Conservation (phyloP, 30 jellyfish, hydroid and myxozoan species). For the Kudoa iwatai region DNA sequence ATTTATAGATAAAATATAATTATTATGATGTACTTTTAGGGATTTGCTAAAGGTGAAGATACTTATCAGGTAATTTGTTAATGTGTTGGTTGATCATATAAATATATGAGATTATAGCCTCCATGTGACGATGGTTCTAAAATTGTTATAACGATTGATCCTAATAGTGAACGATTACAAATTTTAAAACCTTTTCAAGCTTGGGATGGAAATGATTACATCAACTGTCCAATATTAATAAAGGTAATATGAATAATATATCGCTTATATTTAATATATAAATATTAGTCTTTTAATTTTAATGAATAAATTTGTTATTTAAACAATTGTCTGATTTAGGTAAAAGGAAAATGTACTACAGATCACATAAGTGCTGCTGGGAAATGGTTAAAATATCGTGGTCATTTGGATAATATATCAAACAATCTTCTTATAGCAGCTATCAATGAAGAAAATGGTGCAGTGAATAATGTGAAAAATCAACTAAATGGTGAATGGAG, state of each 20-base stretch:
- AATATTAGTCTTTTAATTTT: too few species aligned
- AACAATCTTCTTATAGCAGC: slow-evolving; percentile 98
- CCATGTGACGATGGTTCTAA: too few species aligned
- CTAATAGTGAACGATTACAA: slow-evolving; percentile 50
- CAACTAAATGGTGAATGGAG: slow-evolving; percentile 48
- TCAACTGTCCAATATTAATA: slow-evolving; percentile 19
- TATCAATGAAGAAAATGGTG: slow-evolving; percentile 44
- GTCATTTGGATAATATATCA: slow-evolving; percentile 83
- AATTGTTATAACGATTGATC: slow-evolving; percentile 49
- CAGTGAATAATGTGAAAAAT: slow-evolving; percentile 36
- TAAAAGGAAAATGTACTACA: slow-evolving; percentile 93
- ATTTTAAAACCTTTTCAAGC: slow-evolving; percentile 41
- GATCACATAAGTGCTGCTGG: slow-evolving; percentile 99
- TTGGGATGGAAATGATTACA: slow-evolving; percentile 69
- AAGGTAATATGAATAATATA: too few species aligned
- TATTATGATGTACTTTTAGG: too few species aligned
- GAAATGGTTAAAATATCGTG: slow-evolving; percentile 95
- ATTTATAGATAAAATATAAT: too few species aligned
- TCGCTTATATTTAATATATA: too few species aligned
- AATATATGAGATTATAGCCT: too few species aligned
- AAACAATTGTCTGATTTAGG: too few species aligned
- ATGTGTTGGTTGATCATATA: too few species aligned
- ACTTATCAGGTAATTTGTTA: slow-evolving; percentile 76
- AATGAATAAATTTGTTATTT: too few species aligned
- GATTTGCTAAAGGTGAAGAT: slow-evolving; percentile 87